phyloP scores from a whole-genome alignment of 37 sponge, comb jelly and placozoan genomes.

The Agelas oroides region DNA sequence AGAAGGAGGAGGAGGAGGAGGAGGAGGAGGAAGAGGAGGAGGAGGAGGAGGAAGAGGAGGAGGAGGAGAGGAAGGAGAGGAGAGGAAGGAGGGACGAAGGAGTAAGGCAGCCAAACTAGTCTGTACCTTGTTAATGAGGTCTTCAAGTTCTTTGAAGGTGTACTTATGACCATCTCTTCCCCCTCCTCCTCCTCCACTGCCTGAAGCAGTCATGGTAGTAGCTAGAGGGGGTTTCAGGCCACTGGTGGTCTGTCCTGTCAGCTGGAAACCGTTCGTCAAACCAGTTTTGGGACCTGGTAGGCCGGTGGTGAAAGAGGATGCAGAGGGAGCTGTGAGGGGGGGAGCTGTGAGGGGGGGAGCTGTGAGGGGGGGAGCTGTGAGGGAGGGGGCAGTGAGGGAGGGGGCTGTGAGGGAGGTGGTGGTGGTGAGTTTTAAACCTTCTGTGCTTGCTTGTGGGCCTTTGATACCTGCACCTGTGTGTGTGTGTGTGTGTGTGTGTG shows the following conservation, averaged over 20 bases:
- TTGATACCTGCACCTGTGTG: background rate
- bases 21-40: background rate
- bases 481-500: background rate
- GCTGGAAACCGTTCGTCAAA: too few relatives aligned
- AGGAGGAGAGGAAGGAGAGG: background rate
- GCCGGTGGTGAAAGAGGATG: too few relatives aligned
- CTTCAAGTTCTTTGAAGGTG: conserved; percentile 93
- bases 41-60: background rate
- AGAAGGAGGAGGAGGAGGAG: background rate
- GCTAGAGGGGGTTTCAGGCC: background rate
- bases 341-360: too few relatives aligned
- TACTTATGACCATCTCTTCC: conserved; percentile 52
- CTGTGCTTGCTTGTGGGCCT: background rate
- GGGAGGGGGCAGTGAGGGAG: too few relatives aligned
- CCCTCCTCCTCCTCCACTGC: conserved; percentile 5
- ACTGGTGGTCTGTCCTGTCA: too few relatives aligned
- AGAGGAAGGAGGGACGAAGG: background rate
- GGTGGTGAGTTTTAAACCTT: too few relatives aligned
- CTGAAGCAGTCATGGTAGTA: background rate
- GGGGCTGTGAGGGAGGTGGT: too few relatives aligned
- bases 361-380: too few relatives aligned
- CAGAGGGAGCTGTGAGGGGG: too few relatives aligned
- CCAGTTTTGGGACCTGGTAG: too few relatives aligned
- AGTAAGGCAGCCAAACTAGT: background rate
- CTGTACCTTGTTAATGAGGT: conserved; percentile 82